phyloP scores from a whole-genome alignment of 2,797 vertebrate genomes.

The Fratercula arctica region DNA sequence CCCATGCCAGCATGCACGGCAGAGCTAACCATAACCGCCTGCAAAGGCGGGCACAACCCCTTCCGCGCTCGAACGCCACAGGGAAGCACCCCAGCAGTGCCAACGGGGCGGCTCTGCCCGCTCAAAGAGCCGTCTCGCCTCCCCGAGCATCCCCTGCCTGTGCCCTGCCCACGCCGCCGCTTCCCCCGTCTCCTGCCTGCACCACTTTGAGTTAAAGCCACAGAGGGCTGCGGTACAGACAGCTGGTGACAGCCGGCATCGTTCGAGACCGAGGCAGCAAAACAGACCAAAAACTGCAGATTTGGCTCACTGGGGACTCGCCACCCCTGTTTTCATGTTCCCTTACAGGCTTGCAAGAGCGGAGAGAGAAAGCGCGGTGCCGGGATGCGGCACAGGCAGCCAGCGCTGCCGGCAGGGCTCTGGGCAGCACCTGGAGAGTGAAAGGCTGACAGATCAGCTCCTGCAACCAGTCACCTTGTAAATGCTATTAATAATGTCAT shows the following conservation, averaged over 20 bases:
- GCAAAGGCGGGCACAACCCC: background rate
- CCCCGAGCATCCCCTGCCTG: background rate
- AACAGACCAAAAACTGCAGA: background rate
- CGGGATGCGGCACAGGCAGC: background rate
- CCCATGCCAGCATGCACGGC: background rate
- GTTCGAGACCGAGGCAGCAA: accelerated
- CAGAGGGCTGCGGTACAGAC: background rate
- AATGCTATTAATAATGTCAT: background rate
- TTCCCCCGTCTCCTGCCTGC: background rate
- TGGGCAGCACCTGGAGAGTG: slow-evolving; percentile 25
- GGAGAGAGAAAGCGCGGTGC: accelerated
- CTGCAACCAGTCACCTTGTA: slow-evolving; percentile 28
- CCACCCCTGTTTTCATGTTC: accelerated
- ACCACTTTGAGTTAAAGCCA: background rate
- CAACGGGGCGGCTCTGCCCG: background rate
- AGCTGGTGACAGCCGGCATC: background rate
- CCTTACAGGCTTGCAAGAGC: accelerated
- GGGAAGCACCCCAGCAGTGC: background rate
- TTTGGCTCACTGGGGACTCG: background rate
- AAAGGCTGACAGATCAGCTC: slow-evolving; percentile 10
- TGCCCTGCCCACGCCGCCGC: background rate
- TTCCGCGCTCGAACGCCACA: background rate
- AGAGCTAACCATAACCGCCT: background rate
- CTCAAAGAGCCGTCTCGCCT: background rate
- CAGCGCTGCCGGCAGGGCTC: background rate